Percentiles rank a stretch among this genome's conserved stretches.
Conservation (phyloP, 2,888 invertebrate species). For the Polylopha cassiicola region DNA sequence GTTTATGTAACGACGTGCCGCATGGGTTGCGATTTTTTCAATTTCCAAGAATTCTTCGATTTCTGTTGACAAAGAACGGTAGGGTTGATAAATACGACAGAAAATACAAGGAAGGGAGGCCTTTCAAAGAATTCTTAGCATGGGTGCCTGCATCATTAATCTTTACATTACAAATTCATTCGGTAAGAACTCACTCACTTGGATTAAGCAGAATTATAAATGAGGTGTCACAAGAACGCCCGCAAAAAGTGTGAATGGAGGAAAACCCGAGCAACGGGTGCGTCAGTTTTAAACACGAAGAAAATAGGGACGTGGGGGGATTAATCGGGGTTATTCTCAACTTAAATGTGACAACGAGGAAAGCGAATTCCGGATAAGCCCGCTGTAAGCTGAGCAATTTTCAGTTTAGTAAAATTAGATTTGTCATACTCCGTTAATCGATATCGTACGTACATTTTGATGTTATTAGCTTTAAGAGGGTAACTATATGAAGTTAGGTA, state of each 20-base stretch:
- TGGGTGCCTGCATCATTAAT: conserved; percentile 57
- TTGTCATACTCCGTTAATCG: conserved; percentile 3
- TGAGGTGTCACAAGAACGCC: conserved; percentile 67
- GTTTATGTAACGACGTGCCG: too few species aligned
- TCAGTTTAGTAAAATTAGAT: conserved; percentile 22
- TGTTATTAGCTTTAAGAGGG: too few species aligned
- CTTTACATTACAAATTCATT: conserved; percentile 75
- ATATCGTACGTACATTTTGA: neutral
- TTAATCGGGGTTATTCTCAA: conserved; percentile 48
- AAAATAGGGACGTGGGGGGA: conserved; percentile 46
- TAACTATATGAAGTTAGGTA: too few species aligned
- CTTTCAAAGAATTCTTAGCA: conserved; percentile 52
- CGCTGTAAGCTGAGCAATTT: conserved; percentile 23
- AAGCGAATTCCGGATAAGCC: conserved; percentile 31
- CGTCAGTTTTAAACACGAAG: conserved; percentile 60
- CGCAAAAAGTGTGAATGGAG: conserved; percentile 65
- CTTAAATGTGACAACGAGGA: conserved; percentile 37
- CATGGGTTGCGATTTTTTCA: too few species aligned
- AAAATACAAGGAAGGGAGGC: conserved; percentile 42
- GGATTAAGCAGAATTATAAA: conserved; percentile 75
- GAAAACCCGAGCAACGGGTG: conserved; percentile 49
- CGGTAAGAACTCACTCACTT: conserved; percentile 72
- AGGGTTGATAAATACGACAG: conserved; percentile 50
- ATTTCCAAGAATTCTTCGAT: conserved; percentile 22
- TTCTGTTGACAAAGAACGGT: conserved; percentile 37